phyloP scores from a whole-genome alignment of 2,888 invertebrate genomes.

The Spilosoma lubricipeda region DNA sequence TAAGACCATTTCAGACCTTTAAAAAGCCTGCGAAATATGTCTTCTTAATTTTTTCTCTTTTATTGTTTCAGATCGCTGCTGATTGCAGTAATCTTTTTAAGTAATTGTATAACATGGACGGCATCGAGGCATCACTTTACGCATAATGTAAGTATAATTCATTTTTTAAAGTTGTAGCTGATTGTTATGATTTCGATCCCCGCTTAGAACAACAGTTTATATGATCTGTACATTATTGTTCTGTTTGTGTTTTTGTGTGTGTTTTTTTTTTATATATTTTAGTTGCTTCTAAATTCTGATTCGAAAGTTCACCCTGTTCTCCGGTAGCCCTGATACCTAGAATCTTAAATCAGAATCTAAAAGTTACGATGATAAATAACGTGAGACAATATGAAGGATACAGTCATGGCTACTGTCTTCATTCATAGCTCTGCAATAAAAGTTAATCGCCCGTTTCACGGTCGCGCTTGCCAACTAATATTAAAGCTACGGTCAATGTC shows the following conservation, averaged over 20 bases:
- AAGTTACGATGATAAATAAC: constrained; percentile 32
- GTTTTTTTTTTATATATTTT: too few relatives aligned
- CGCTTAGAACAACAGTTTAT: too few relatives aligned
- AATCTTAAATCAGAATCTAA: neutral
- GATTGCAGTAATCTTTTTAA: constrained; percentile 78
- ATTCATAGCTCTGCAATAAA: constrained; percentile 20
- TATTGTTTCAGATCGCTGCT: constrained; percentile 81
- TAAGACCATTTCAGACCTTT: neutral
- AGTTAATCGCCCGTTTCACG: constrained; percentile 18
- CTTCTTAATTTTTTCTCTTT: constrained; percentile 13
- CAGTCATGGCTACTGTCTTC: constrained; percentile 2
- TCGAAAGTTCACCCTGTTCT: neutral
- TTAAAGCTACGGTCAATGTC: constrained; percentile 44
- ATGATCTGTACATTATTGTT: too few relatives aligned
- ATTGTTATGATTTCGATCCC: too few relatives aligned
- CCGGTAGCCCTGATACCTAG: neutral
- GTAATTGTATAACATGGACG: constrained; percentile 82
- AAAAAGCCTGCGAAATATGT: neutral
- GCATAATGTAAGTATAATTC: constrained; percentile 77
- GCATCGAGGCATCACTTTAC: constrained; percentile 76
- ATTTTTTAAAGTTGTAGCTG: neutral
- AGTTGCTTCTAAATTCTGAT: too few relatives aligned
- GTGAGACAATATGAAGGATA: constrained; percentile 31
- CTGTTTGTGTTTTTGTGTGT: too few relatives aligned
- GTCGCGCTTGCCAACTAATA: constrained; percentile 25